phyloP scores from a whole-genome alignment of 2,888 invertebrate species.

The Hetaerina titia region DNA sequence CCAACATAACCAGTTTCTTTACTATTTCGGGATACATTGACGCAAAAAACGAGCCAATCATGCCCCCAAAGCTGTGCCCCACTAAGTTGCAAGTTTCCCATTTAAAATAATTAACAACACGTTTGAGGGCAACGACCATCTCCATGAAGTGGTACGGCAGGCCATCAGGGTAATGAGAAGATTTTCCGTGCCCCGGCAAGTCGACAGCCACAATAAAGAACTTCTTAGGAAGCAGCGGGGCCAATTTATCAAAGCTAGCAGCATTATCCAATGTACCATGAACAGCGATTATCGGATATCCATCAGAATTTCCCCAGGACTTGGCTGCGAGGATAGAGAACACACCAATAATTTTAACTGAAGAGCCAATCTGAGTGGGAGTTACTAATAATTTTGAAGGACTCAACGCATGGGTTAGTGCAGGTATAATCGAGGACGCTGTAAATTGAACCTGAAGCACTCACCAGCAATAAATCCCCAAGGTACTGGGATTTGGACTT shows the following conservation, averaged over 20 bases:
- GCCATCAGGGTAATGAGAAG: constrained; percentile 76
- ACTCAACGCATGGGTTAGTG: too few relatives aligned
- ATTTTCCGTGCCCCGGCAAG: constrained; percentile 78
- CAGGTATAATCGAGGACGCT: constrained; percentile 39
- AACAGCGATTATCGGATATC: constrained; percentile 74
- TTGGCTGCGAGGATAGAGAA: constrained; percentile 51
- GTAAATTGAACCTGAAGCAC: constrained; percentile 69
- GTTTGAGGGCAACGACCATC: constrained; percentile 74
- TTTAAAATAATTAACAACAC: constrained; percentile 75
- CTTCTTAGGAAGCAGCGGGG: constrained; percentile 75
- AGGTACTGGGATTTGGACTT: constrained; percentile 78
- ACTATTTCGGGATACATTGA: constrained; percentile 77
- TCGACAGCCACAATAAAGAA: constrained; percentile 77
- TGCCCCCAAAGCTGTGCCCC: constrained; percentile 79
- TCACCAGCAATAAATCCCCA: constrained; percentile 81
- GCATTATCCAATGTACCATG: constrained; percentile 78
- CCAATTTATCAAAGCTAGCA: constrained; percentile 77
- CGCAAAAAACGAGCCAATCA: constrained; percentile 75
- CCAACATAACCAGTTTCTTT: constrained; percentile 77
- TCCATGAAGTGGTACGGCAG: constrained; percentile 75
- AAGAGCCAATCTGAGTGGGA: background rate
- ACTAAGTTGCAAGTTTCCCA: constrained; percentile 76
- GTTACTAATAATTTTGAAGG: too few relatives aligned
- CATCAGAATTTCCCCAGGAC: constrained; percentile 72
- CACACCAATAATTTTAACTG: background rate